These are phyloP conservation scores for Ailurus styani DNA, from an alignment of 2,113 vertebrate species.

Conservation along the genomic window DNA sequence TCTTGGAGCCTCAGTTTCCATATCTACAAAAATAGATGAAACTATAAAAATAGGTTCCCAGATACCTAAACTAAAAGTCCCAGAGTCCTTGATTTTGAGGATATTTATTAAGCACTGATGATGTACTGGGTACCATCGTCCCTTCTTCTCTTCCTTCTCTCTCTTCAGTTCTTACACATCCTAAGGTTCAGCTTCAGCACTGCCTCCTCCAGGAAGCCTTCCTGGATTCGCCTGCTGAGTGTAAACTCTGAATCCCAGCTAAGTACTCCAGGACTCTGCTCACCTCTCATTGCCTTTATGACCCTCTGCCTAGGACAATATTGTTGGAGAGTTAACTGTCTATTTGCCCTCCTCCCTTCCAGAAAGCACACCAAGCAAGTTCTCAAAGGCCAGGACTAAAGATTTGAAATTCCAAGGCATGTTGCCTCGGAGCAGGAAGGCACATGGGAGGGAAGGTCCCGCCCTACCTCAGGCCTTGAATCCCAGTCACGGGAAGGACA, in stretches of 20 bases:
- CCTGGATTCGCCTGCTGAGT: neutral
- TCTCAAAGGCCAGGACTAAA: neutral
- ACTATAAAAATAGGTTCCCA: neutral
- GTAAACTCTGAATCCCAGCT: neutral
- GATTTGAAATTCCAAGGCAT: neutral
- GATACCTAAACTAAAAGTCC: neutral
- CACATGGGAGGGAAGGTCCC: rapidly evolving
- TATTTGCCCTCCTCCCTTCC: neutral
- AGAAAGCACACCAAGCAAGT: neutral
- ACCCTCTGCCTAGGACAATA: neutral
- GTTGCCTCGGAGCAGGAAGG: neutral
- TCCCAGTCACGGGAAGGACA: neutral
- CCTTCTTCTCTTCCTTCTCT: neutral
- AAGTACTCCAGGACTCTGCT: neutral
- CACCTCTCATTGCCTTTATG: neutral
- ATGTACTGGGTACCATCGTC: neutral
- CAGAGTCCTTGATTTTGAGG: neutral
- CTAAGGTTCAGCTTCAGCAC: neutral
- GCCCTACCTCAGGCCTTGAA: neutral
- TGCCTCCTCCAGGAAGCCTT: neutral
- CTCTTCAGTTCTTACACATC: neutral
- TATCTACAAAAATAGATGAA: neutral
- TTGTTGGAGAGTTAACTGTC: neutral
- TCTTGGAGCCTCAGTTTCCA: neutral
- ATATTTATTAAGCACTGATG: neutral